A percentile compares a stretch with the other conserved stretches of the same genome.
These are phyloP conservation scores for Polypedilum pembai DNA, from an alignment of 1,140 invertebrate species.

Conservation along the genomic window DNA sequence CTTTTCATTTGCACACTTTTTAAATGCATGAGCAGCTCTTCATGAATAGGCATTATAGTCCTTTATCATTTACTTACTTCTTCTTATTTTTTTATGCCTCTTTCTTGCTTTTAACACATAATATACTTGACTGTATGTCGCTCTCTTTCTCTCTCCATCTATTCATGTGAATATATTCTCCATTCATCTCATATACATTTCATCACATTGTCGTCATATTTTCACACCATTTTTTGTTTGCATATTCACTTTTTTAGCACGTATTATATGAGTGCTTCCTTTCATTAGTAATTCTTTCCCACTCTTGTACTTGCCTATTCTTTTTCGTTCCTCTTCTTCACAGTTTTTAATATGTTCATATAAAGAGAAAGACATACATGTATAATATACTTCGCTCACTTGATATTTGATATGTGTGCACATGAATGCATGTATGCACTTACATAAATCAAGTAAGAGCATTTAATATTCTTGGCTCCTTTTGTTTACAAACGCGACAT, in stretches of 20 bases:
- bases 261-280: constrained; percentile 10
- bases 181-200: constrained; percentile 9
- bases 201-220: constrained; percentile 15
- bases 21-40: not conserved
- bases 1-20: constrained; percentile 23
- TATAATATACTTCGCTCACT: not conserved
- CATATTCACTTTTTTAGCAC: constrained; percentile 27
- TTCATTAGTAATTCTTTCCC: constrained; percentile 21
- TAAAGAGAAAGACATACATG: not conserved
- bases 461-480: not conserved
- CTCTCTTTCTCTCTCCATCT: not conserved
- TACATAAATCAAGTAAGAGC: constrained; percentile 21
- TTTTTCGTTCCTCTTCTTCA: not conserved
- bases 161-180: not conserved
- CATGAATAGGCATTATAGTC: constrained; percentile 26
- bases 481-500: not conserved
- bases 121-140: constrained; percentile 24
- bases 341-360: not conserved
- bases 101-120: constrained; percentile 11
- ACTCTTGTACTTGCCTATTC: not conserved
- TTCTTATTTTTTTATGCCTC: constrained; percentile 12
- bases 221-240: constrained; percentile 28
- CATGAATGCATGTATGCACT: constrained; percentile 27
- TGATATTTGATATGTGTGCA: constrained; percentile 27
- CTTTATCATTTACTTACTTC: constrained; percentile 9